Conservation (phyloP, 2,888 invertebrate genomes). For the Xylota segnis region DNA sequence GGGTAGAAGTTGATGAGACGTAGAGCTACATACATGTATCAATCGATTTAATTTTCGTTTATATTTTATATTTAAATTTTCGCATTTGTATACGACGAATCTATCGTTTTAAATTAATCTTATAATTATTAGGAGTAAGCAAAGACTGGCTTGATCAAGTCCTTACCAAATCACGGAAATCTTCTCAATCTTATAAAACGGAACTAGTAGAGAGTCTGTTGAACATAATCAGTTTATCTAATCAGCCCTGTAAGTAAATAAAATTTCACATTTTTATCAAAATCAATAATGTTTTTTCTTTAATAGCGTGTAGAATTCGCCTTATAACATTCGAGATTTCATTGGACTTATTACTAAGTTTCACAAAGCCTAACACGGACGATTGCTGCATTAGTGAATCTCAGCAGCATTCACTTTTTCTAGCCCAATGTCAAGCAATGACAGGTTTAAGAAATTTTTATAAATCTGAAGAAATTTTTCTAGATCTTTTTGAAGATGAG, state of each 20-base stretch:
- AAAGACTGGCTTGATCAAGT: conserved; percentile 92
- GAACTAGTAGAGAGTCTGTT: conserved; percentile 93
- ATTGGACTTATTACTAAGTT: conserved; percentile 90
- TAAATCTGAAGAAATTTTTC: conserved; percentile 98
- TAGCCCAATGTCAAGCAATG: conserved; percentile 92
- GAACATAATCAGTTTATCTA: conserved; percentile 92
- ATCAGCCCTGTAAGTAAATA: conserved; percentile 91
- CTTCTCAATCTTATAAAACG: conserved; percentile 91
- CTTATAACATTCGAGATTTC: conserved; percentile 96
- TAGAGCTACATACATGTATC: too few species aligned
- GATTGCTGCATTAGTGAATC: conserved; percentile 84
- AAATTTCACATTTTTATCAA: not conserved
- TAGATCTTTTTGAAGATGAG: conserved; percentile 99
- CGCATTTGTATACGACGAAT: not conserved
- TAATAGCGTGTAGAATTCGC: conserved; percentile 92
- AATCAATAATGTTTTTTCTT: conserved; percentile 15
- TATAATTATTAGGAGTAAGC: conserved; percentile 88
- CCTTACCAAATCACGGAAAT: conserved; percentile 87
- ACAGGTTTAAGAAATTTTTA: conserved; percentile 95
- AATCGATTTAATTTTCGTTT: not conserved
- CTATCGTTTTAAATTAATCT: not conserved
- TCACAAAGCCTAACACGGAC: conserved; percentile 84
- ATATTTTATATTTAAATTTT: not conserved
- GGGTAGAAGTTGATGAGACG: too few species aligned
- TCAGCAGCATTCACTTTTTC: conserved; percentile 87